Base-by-base conservation (phyloP, 1,140 invertebrate species). In the Hyles euphorbiae region DNA sequence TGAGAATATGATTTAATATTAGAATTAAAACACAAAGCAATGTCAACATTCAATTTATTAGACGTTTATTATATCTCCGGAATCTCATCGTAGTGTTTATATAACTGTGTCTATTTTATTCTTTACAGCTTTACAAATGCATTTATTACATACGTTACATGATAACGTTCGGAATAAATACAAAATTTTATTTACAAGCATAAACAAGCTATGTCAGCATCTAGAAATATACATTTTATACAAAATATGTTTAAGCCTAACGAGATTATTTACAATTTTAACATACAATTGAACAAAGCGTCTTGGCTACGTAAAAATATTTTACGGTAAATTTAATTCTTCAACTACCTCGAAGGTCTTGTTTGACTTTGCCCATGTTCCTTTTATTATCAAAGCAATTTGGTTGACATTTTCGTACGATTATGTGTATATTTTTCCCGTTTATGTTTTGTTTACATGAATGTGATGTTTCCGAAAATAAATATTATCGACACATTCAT, bases 41-140 rank as follows among this genome's bases (percentile, higher is more conserved):
- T 60, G 54, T 55, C 64, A 68, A 72, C 67, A 69, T 72, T 72
- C 59, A 68, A 58, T 72, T 72, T 68, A 72, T 68, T 72, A 67
- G 51, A 72, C 56, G 55, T 60, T 60, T 59, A 67, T 58, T 58
- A 67, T 58, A 67, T 58, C 61, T 59, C 61, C 33, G 53, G 56
- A 53, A 64, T 61, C 60, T 63, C 50, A 54, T 61, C 54, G 51
- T 65, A 68, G 64, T 59, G 56, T 58, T 58, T 53, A 40, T 51
- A 46, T 58, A 22, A 34, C 50, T 58, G 46, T 48, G 5, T 48
- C 46, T 48, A 48, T 22, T 11, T 48, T 11, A 11, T 10, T 48
- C n/a, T 11, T 48, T 11, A 11, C 46, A 48, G 36, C 36, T n/a
- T n/a, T 48, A 55, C 3, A 44, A 45, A 22, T 22, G 5, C 6